phyloP scores from a whole-genome alignment of 2,888 invertebrate genomes.

The Gasteruption jaculator region DNA sequence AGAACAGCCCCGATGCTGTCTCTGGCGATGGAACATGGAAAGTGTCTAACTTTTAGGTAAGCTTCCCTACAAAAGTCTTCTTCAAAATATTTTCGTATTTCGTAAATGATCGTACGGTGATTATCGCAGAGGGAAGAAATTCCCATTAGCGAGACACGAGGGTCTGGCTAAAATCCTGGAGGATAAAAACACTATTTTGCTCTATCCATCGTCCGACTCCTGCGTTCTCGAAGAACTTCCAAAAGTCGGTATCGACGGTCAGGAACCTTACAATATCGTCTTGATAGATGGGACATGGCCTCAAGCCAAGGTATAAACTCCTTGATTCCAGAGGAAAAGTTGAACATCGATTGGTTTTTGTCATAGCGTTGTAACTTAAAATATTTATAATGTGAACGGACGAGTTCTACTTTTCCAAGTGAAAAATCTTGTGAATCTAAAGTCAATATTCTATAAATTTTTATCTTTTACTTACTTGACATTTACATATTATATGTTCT shows the following conservation, averaged over 20 bases:
- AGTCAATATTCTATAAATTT: too few relatives aligned
- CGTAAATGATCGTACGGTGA: not conserved
- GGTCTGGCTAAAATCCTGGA: constrained; percentile 65
- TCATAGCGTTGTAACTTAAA: too few relatives aligned
- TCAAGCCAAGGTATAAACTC: constrained; percentile 73
- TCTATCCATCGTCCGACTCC: constrained; percentile 77
- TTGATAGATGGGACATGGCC: constrained; percentile 95
- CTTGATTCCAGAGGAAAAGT: too few relatives aligned
- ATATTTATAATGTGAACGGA: too few relatives aligned
- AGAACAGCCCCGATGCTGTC: constrained; percentile 87
- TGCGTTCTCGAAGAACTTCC: constrained; percentile 61
- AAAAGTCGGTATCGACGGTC: constrained; percentile 48
- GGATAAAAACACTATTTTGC: constrained; percentile 66
- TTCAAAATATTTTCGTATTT: not conserved
- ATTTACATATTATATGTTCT: too few relatives aligned
- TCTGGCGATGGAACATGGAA: constrained; percentile 67
- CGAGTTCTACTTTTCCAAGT: too few relatives aligned
- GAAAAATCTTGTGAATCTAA: too few relatives aligned
- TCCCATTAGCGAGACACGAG: constrained; percentile 65
- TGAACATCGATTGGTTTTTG: too few relatives aligned
- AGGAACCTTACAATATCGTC: constrained; percentile 68
- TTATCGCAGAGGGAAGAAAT: constrained; percentile 76
- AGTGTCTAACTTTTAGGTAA: constrained; percentile 61
- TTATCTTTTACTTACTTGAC: too few relatives aligned
- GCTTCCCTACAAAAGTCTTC: not conserved